Conservation (phyloP, 2,113 vertebrate genomes). For the Rhea pennata region DNA sequence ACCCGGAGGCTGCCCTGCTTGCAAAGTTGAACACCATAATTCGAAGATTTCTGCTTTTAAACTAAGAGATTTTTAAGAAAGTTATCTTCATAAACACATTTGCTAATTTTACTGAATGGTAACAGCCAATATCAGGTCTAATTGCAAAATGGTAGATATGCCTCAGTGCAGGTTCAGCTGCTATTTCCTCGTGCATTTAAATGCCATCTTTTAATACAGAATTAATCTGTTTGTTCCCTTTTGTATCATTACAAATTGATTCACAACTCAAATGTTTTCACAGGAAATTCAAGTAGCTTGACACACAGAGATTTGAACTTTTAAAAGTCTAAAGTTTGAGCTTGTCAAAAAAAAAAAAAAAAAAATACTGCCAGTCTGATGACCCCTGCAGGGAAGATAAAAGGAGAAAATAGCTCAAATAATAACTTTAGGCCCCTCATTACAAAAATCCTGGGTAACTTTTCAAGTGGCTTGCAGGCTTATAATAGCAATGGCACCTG, state of each 20-base stretch:
- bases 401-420: slow-evolving; percentile 22
- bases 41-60: background rate
- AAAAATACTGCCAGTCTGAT: slow-evolving; percentile 24
- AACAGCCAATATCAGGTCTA: background rate
- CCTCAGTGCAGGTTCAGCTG: background rate
- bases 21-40: background rate
- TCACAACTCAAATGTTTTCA: slow-evolving; percentile 16
- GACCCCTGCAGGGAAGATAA: slow-evolving; percentile 54
- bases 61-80: background rate
- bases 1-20: background rate
- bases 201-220: background rate
- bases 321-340: background rate
- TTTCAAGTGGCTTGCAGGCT: slow-evolving; percentile 56
- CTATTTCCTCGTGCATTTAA: background rate
- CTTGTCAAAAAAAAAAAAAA: slow-evolving; percentile 26
- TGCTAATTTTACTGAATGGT: background rate
- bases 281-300: background rate
- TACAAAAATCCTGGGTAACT: slow-evolving; percentile 56
- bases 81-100: background rate
- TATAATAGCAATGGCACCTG: slow-evolving; percentile 43
- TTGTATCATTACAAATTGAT: background rate
- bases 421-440: slow-evolving; percentile 68
- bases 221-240: background rate
- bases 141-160: background rate
- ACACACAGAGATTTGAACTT: slow-evolving; percentile 5